Base-by-base conservation (phyloP, 2,888 invertebrate genomes). In the Steinernema carpocapsae region DNA sequence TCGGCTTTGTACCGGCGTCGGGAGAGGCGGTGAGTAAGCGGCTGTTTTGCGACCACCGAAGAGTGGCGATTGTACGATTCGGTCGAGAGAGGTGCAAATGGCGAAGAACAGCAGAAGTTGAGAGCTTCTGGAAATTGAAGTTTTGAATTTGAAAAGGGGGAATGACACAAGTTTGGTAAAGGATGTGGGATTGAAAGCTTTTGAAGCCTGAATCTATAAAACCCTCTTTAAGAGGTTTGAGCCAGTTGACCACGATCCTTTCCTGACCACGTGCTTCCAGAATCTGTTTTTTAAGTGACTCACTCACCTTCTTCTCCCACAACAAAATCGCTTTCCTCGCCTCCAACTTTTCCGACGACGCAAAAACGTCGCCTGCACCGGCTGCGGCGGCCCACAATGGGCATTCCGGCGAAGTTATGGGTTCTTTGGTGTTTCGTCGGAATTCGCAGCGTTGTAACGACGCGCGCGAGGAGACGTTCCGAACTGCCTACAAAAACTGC, bases 1-100 rank as follows among this genome's bases (percentile, higher is more conserved):
- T 56, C 14, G 56, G 56, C 56, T 56, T 56, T 56, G 56, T 56
- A 56, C 56, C 56, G 56, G 7, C 56, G 56, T 43, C 43, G 43
- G 43, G 7, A 7, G 26, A 26, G 26, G 12, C n/a, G n/a, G 26
- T 56, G 56, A 56, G 56, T 56, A 56, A 56, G 56, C 56, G 56
- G 3, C 48, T 48, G 48, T 48, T 48, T 48, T 48, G 48, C 48
- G 48, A 56, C 24, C 56, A 19, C 56, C 26, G 24, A 56, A 48
- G 22, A 51, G 17, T 26, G 56, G 26, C 24, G 56, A 56, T 56
- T 56, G 56, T 56, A 56, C 56, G 56, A 56, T 56, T 56, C 4
- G 7, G 43, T n/a, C n/a, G n/a, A n/a, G n/a, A n/a, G 26, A 24
- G 6, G 17, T 24, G 56, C 26, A 56, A 56, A 56, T 56, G 6